Conservation (phyloP, 1,140 invertebrate species). For the Holcopasites calliopsidis region DNA sequence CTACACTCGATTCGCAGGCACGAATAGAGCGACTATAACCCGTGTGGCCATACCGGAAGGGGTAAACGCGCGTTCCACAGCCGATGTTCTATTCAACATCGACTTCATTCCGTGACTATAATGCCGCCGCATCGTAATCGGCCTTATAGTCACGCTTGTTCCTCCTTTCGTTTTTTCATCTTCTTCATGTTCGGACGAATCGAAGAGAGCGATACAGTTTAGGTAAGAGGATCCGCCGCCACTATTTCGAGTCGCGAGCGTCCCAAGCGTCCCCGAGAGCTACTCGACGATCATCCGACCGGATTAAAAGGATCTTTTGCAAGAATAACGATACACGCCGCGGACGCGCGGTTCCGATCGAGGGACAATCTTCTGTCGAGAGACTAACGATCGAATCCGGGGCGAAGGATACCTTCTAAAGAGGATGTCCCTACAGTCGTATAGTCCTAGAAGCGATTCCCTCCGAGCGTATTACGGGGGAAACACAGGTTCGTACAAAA, state of each 20-base stretch:
- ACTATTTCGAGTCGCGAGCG: not conserved
- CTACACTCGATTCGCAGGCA: not conserved
- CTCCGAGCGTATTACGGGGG: not conserved
- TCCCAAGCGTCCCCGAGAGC: not conserved
- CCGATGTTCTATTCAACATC: not conserved
- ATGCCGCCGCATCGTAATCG: not conserved
- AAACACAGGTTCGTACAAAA: not conserved
- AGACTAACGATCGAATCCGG: conserved; percentile 8
- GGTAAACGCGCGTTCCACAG: not conserved
- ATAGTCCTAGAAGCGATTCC: not conserved
- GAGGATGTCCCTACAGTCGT: conserved; percentile 53
- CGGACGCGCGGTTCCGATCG: not conserved
- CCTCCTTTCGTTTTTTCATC: not conserved
- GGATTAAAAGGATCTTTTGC: conserved; percentile 2
- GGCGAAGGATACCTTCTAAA: conserved; percentile 60
- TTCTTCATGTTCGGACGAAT: too few relatives aligned
- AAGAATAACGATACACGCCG: conserved; percentile 19
- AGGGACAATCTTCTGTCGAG: not conserved
- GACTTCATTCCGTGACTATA: conserved; percentile 9
- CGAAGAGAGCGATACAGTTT: too few relatives aligned
- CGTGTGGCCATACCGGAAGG: conserved; percentile 28
- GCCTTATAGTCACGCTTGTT: conserved; percentile 1
- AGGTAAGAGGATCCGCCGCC: too few relatives aligned
- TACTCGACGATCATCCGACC: not conserved
- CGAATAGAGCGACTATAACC: conserved; percentile 1